Percentiles rank a stretch among this genome's conserved stretches.
phyloP scores from a whole-genome alignment of 2,113 vertebrate species.

The Cottus gobio region DNA sequence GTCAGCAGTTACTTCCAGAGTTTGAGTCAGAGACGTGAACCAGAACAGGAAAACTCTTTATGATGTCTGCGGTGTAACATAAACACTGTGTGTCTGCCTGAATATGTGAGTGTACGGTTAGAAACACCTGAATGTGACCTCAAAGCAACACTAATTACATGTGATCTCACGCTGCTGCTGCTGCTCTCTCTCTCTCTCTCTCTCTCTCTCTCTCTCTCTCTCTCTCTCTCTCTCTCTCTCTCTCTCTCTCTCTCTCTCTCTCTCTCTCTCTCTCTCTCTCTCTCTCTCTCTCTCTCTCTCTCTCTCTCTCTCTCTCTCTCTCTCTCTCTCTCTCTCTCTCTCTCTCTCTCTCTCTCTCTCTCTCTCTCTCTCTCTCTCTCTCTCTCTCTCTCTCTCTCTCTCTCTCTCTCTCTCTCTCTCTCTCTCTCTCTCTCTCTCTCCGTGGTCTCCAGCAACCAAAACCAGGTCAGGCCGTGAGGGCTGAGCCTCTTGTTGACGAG shows the following conservation, averaged over 20 bases:
- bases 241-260: too few species aligned
- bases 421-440: not conserved
- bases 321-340: not conserved
- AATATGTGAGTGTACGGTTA: not conserved
- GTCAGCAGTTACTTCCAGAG: constrained; percentile 35
- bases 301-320: not conserved
- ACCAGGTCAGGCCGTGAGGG: constrained; percentile 34
- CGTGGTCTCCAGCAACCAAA: constrained; percentile 18
- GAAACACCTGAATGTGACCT: constrained; percentile 49
- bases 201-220: not conserved
- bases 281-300: not conserved
- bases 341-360: too few species aligned
- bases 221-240: not conserved
- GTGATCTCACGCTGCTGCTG: constrained; percentile 3
- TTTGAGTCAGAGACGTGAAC: constrained; percentile 31
- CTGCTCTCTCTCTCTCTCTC: too few species aligned
- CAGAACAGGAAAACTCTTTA: constrained; percentile 31
- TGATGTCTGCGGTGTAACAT: not conserved
- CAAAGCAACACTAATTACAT: constrained; percentile 49
- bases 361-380: too few species aligned
- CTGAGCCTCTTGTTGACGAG: not conserved
- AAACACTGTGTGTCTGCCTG: not conserved
- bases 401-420: not conserved
- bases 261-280: too few species aligned
- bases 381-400: not conserved